Base-by-base conservation (phyloP, 2,888 invertebrate genomes). In the Fissipunctia ypsillon region DNA sequence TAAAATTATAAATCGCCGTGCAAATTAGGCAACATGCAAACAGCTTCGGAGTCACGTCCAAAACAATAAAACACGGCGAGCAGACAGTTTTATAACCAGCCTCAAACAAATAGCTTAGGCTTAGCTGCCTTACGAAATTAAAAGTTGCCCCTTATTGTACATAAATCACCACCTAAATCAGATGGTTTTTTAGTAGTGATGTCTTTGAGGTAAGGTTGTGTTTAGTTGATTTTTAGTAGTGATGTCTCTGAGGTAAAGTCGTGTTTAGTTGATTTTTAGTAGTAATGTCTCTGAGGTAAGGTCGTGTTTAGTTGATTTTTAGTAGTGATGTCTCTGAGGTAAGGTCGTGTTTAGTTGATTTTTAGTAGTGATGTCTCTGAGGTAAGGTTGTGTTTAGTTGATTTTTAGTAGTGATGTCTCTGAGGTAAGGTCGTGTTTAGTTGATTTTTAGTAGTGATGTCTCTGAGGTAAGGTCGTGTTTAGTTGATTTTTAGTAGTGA, bases 161-260 rank as follows among this genome's bases (percentile, higher is more conserved):
- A 94, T 95, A 94, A 95, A 95, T 95, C 94, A 92, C 84, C 73
- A 84, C 83, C 84, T 87, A 91, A 93, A 92, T 91, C 91, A 91
- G 88, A 82, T 85, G 85, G 69, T 84, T 85, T 91, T 84, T 72
- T 50, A 38, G 2, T 84, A 87, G 86, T 77, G 86, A 65, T 85
- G 83, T 73, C 28, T n/a, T 10, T 57, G 1, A 45, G 19, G 4
- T 48, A 0, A 14, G 2, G 4, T 22, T 45, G 16, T 16, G 3
- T n/a, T 63, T 65, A 68, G 65, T 75, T 68, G 80, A 64, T 64
- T 63, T 48, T 6, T 50, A 38, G 2, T 84, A 87, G 86, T 77
- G 86, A 65, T 85, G 83, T 73, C 28, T n/a, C 12, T 57, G 1
- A 45, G 19, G 4, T 48, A 0, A 14, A 1, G 4, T 22, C 45